Evolutionary conservation across 1,140 invertebrate genomes (phyloP).

Genomic region (Medauroidea extradentata): DNA sequence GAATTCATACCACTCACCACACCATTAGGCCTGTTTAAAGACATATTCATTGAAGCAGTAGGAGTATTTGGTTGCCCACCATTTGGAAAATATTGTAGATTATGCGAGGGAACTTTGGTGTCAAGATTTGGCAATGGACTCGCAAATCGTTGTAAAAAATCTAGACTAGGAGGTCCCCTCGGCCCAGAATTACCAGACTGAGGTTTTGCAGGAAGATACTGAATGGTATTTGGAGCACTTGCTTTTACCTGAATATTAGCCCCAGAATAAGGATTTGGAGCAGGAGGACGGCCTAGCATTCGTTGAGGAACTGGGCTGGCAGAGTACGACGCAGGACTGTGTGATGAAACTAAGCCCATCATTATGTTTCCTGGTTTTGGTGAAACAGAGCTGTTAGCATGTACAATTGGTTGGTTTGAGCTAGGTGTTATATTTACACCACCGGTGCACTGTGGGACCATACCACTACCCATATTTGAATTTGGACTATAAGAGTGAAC

Average conservation of each 20-base stretch:
- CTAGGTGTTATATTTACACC: constrained; percentile 15
- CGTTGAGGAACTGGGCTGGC: constrained; percentile 18
- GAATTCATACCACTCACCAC: constrained; percentile 33
- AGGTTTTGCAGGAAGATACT: constrained; percentile 90
- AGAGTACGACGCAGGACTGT: constrained; percentile 19
- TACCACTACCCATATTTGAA: neutral
- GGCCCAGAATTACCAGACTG: constrained; percentile 60
- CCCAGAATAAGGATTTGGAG: constrained; percentile 68
- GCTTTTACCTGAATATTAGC: constrained; percentile 91
- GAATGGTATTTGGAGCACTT: constrained; percentile 95
- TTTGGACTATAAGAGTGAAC: constrained; percentile 10
- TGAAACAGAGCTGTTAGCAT: constrained; percentile 20
- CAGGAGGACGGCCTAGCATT: constrained; percentile 41
- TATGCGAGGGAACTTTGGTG: constrained; percentile 63
- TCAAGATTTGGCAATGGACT: constrained; percentile 70
- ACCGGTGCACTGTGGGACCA: constrained; percentile 7
- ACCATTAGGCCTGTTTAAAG: constrained; percentile 27
- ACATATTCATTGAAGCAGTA: constrained; percentile 25
- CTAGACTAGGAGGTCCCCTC: constrained; percentile 81
- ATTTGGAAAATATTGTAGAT: constrained; percentile 70
- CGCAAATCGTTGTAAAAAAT: constrained; percentile 85
- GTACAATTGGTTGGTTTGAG: constrained; percentile 20
- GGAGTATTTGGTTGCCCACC: constrained; percentile 41
- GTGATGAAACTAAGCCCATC: constrained; percentile 42
- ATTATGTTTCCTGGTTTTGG: constrained; percentile 39